Percentiles rank a stretch among this genome's conserved stretches.
Evolutionary conservation across 2,888 invertebrate genomes (phyloP).

Genomic region (Papilio elwesi): DNA sequence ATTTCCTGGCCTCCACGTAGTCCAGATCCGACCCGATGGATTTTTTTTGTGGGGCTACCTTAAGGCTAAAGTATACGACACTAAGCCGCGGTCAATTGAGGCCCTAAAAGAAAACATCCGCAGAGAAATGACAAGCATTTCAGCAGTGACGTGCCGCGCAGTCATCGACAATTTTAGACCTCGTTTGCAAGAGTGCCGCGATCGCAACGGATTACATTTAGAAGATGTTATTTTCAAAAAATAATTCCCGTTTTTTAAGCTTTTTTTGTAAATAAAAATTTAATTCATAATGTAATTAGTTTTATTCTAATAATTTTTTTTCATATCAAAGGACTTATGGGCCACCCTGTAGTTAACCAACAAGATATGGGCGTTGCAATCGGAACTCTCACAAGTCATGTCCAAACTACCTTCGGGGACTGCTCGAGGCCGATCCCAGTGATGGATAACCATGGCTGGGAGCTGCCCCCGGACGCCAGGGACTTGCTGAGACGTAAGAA

Average conservation of each 20-base stretch:
- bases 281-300: constrained; percentile 28
- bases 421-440: too few relatives aligned
- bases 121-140: constrained; percentile 42
- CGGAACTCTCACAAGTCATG: too few relatives aligned
- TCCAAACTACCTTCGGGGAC: too few relatives aligned
- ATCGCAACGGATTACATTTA: constrained; percentile 42
- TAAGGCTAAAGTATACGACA: constrained; percentile 26
- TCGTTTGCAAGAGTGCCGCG: constrained; percentile 41
- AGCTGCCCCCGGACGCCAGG: too few relatives aligned
- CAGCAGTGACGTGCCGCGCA: constrained; percentile 37
- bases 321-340: constrained; percentile 26
- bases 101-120: constrained; percentile 43
- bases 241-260: constrained; percentile 21
- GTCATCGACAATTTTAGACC: constrained; percentile 41
- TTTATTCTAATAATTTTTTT: constrained; percentile 31
- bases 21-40: constrained; percentile 11
- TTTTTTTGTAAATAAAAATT: constrained; percentile 29
- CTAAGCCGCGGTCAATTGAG: constrained; percentile 33
- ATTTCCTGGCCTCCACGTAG: constrained; percentile 33
- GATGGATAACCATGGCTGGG: too few relatives aligned
- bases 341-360: too few relatives aligned
- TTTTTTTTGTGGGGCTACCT: constrained; percentile 29
- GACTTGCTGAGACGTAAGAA: too few relatives aligned
- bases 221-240: constrained; percentile 40
- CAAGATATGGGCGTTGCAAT: too few relatives aligned